Conservation (phyloP, 2,113 vertebrate species). For the Setophaga kirtlandii region DNA sequence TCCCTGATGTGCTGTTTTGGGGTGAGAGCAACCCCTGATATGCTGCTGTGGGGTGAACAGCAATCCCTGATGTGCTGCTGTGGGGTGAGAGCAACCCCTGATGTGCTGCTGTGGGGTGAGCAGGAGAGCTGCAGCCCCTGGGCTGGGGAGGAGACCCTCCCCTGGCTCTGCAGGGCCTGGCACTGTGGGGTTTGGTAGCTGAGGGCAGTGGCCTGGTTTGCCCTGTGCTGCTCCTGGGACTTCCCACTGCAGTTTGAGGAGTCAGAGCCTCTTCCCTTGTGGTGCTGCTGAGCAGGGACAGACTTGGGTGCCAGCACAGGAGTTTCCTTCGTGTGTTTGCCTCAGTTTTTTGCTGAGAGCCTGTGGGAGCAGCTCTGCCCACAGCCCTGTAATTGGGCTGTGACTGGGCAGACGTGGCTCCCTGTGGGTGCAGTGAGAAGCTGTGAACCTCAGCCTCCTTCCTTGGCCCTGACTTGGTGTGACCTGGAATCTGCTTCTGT, state of each 20-base stretch:
- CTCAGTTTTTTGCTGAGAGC: background rate
- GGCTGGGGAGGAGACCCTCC: background rate
- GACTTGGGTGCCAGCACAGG: fast-evolving
- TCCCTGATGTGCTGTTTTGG: too few relatives aligned
- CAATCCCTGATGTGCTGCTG: too few relatives aligned
- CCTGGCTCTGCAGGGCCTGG: background rate
- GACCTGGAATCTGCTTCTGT: background rate
- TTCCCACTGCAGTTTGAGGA: background rate
- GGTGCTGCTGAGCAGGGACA: background rate
- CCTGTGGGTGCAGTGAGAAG: background rate
- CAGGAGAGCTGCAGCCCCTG: background rate
- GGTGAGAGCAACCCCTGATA: too few relatives aligned
- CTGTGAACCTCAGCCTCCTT: background rate
- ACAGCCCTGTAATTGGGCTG: background rate
- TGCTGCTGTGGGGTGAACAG: too few relatives aligned
- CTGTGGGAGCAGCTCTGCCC: constrained; percentile 22
- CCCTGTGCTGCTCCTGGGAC: background rate
- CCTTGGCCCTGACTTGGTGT: fast-evolving
- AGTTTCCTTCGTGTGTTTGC: background rate
- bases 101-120: too few relatives aligned
- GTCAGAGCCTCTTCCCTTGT: background rate
- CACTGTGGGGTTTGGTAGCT: background rate
- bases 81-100: too few relatives aligned
- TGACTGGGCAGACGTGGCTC: background rate
- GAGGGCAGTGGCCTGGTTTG: background rate